Conservation (phyloP, 2,113 vertebrate species). For the Urocynchramus pylzowi region DNA sequence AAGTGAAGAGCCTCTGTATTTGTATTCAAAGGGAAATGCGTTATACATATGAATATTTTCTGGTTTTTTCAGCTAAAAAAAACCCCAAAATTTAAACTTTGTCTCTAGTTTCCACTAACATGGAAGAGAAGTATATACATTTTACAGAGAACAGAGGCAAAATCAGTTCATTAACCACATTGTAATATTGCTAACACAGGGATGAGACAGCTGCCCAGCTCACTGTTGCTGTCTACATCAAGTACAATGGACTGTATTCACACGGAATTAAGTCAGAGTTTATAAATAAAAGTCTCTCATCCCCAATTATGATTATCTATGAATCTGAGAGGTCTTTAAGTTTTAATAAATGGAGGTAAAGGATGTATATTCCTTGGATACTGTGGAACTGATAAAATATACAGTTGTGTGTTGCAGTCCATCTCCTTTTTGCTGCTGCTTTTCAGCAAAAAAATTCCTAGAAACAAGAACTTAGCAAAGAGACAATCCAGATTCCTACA, state of each 20-base stretch:
- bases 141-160: not conserved
- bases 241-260: not conserved
- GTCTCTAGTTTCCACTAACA: not conserved
- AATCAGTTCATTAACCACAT: not conserved
- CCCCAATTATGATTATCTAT: not conserved
- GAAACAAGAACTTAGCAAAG: not conserved
- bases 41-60: not conserved
- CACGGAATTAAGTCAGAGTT: not conserved
- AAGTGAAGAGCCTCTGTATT: not conserved
- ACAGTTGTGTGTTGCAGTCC: not conserved
- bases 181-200: not conserved
- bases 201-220: not conserved
- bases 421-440: not conserved
- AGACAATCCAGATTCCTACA: not conserved
- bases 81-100: accelerated
- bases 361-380: not conserved
- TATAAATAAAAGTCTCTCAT: not conserved
- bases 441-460: not conserved
- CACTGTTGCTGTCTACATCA: not conserved
- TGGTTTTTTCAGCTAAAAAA: not conserved
- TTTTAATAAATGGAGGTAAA: not conserved
- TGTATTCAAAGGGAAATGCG: not conserved
- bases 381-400: not conserved
- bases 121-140: not conserved
- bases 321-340: not conserved